Evolutionary conservation across 2,797 vertebrate genomes (phyloP).

Genomic region (Miichthys miiuy): DNA sequence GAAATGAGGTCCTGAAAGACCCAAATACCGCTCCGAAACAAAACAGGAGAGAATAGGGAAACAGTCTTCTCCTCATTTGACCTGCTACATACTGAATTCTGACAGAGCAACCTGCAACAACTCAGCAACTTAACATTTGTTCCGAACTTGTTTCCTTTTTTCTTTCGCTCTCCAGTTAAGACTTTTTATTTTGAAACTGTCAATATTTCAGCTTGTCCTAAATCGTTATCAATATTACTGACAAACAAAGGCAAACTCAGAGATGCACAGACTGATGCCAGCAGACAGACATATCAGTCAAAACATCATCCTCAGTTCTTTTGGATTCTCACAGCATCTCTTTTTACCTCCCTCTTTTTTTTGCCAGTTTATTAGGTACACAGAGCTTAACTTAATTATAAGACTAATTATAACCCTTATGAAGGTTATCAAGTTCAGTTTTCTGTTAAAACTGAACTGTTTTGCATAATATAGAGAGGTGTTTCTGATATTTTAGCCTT

Average conservation of each 20-base stretch:
- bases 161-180: slow-evolving; percentile 19
- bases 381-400: neutral
- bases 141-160: neutral
- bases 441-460: neutral
- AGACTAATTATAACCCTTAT: neutral
- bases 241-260: slow-evolving; percentile 23
- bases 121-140: slow-evolving; percentile 32
- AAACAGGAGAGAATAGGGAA: neutral
- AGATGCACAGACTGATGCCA: slow-evolving; percentile 8
- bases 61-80: slow-evolving; percentile 15
- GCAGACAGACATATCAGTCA: slow-evolving; percentile 1
- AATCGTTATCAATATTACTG: slow-evolving; percentile 50
- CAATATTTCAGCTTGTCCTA: slow-evolving; percentile 39
- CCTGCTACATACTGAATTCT: slow-evolving; percentile 15
- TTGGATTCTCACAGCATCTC: neutral
- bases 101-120: slow-evolving; percentile 36
- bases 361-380: neutral
- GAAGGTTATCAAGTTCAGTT: neutral
- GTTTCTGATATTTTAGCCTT: neutral
- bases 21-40: neutral
- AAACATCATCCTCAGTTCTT: neutral
- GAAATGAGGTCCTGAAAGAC: neutral
- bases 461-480: neutral
- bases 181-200: slow-evolving; percentile 25
- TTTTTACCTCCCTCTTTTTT: neutral